Evolutionary conservation across 2,888 invertebrate species (phyloP).

Genomic region (Galerucella calmariensis): DNA sequence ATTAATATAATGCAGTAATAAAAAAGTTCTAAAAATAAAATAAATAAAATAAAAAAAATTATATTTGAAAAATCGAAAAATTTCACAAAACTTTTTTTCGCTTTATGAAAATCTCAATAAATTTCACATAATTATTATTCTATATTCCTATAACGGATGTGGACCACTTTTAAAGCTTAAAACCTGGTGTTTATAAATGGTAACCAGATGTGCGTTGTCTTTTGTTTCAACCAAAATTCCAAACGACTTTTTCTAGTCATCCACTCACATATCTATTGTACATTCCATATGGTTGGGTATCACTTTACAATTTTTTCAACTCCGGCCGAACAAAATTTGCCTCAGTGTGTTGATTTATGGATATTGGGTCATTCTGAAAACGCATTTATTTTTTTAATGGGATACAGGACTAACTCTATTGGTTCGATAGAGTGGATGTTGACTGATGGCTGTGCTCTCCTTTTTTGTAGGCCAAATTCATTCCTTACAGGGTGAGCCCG

Average conservation of each 20-base stretch:
- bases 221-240: constrained; percentile 55
- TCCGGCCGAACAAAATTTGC: constrained; percentile 42
- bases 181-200: constrained; percentile 51
- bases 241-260: constrained; percentile 54
- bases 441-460: not conserved
- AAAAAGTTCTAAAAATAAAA: not conserved
- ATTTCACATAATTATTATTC: not conserved
- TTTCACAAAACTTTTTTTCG: not conserved
- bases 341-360: constrained; percentile 38
- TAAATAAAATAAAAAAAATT: not conserved
- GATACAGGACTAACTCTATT: not conserved
- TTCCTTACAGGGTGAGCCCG: not conserved
- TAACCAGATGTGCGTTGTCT: constrained; percentile 54
- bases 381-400: constrained; percentile 29
- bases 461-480: not conserved
- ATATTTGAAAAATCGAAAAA: not conserved
- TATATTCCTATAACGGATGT: constrained; percentile 47
- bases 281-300: constrained; percentile 54
- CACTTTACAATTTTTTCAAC: constrained; percentile 50
- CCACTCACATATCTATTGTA: constrained; percentile 59
- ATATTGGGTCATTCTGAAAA: constrained; percentile 27
- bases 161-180: constrained; percentile 52
- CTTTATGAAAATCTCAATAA: not conserved
- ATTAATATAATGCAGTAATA: not conserved
- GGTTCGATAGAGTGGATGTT: not conserved